Evolutionary conservation across 1,140 invertebrate species (phyloP).

Genomic region (Diorhabda elongata): DNA sequence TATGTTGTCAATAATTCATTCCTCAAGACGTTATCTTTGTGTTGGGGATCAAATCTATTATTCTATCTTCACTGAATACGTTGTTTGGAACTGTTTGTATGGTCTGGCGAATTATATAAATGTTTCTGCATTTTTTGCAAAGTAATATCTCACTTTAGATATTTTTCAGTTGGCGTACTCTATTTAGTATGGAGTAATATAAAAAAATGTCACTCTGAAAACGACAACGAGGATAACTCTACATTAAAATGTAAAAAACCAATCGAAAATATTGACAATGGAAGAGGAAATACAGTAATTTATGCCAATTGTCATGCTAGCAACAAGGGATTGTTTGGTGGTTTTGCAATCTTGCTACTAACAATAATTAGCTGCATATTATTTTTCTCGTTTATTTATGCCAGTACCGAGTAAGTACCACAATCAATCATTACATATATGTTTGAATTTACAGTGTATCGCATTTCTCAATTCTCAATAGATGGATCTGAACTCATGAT

Average conservation of each 20-base stretch:
- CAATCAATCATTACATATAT: too few species aligned
- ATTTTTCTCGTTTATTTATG: conserved; percentile 62
- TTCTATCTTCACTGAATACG: too few species aligned
- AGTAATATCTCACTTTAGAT: too few species aligned
- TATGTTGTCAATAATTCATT: too few species aligned
- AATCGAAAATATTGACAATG: conserved; percentile 49
- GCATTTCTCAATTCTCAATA: too few species aligned
- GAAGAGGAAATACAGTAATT: conserved; percentile 58
- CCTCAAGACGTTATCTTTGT: too few species aligned
- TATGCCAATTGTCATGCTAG: conserved; percentile 69
- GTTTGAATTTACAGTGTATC: too few species aligned
- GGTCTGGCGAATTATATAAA: too few species aligned
- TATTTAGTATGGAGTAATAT: conserved; percentile 71
- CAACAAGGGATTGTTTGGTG: conserved; percentile 66
- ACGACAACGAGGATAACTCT: conserved; percentile 25
- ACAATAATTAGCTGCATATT: conserved; percentile 63
- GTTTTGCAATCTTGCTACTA: conserved; percentile 60
- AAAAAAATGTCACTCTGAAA: conserved; percentile 51
- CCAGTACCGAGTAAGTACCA: conserved; percentile 43
- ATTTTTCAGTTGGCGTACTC: conserved; percentile 60
- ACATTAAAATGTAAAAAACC: conserved; percentile 36
- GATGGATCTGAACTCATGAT: too few species aligned
- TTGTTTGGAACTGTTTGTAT: too few species aligned
- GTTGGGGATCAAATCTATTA: too few species aligned
- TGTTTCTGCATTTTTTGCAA: too few species aligned